Evolutionary conservation across 2,888 invertebrate genomes (phyloP).

Genomic region (Bimastos eiseni): DNA sequence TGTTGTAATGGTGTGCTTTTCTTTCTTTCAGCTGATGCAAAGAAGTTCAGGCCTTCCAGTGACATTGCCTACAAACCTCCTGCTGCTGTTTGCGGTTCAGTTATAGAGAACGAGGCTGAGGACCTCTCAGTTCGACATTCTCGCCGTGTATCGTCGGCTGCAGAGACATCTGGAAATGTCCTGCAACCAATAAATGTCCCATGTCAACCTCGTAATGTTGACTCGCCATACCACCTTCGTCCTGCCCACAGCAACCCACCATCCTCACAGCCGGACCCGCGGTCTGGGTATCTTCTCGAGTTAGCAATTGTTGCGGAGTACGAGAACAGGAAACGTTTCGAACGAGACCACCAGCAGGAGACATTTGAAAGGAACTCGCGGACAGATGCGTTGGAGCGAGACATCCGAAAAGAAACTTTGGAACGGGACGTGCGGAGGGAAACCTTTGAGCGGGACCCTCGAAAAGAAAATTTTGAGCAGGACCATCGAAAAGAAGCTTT

Average conservation of each 20-base stretch:
- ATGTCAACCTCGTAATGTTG: not conserved
- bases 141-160: not conserved
- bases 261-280: not conserved
- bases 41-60: not conserved
- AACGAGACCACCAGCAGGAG: not conserved
- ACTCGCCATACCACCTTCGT: constrained; percentile 9
- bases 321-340: not conserved
- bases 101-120: not conserved
- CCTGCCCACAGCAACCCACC: not conserved
- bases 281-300: constrained; percentile 10
- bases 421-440: not conserved
- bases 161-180: not conserved
- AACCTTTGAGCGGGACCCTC: not conserved
- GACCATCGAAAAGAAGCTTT: no score
- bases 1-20: not conserved
- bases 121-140: constrained; percentile 10
- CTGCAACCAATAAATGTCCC: not conserved
- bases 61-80: not conserved
- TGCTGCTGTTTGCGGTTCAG: not conserved
- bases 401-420: not conserved
- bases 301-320: not conserved
- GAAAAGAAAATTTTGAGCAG: no score
- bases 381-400: not conserved
- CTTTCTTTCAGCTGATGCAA: not conserved
- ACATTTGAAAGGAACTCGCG: not conserved